Base-by-base conservation (phyloP, 1,140 invertebrate species). In the Musca domestica region DNA sequence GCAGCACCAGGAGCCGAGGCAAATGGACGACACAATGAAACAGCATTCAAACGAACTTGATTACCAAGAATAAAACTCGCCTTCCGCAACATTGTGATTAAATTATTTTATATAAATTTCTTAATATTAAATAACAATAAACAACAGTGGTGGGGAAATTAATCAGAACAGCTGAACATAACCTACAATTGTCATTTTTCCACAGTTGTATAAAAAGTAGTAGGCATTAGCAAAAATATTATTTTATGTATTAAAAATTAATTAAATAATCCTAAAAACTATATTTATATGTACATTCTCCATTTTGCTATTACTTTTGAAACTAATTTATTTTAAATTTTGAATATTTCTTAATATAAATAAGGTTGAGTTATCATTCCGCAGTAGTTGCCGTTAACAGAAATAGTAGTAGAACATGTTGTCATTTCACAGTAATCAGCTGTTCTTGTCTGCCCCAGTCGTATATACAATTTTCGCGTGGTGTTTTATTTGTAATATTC, bases 21-120 rank as follows among this genome's bases (percentile, higher is more conserved):
- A 22, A 71, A 71, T 9, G 73, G 71, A 20, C 74, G 71, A 23
- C 34, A 7, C 2, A 73, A 70, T 9, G 34, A 46, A 17, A 17
- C n/a, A 10, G 2, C 25, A 19, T 48, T 25, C 30, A 5, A 47
- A 52, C 68, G 49, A 19, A 17, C 15, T 56, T 67, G 66, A 70
- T 65, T 48, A 46, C 58, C 46, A 34, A 66, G 30, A 61, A 67
- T 1, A 56, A 72, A 70, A 61, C 72, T 67, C 5, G 78, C 34
- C 3, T 73, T 74, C 4, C 76, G 74, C 15, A 78, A 58, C 76
- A 78, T 78, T 66, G 58, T 75, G 6, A 19, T 34, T 10, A 2
- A 15, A 54, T 12, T 20, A 41, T 9, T 20, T 61, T 10, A 2
- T 17, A 23, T 20, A 51, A 51, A 51, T 19, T 61, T 19, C n/a